Conservation (phyloP, 2,888 invertebrate genomes). For the Hypsopygia costalis region DNA sequence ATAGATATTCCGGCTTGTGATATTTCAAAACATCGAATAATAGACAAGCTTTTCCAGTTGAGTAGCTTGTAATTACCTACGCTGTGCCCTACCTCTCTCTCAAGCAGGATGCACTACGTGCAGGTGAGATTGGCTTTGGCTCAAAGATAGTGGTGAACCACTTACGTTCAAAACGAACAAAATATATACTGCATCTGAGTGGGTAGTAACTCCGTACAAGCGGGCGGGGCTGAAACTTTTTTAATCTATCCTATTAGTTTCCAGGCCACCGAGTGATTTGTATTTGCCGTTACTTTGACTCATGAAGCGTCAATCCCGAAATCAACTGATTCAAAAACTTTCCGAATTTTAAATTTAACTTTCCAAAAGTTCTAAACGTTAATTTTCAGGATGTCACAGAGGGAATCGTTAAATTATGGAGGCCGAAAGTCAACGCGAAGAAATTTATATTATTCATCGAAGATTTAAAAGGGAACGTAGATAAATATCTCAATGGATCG, state of each 20-base stretch:
- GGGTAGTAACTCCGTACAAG: constrained; percentile 9
- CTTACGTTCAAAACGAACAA: no score
- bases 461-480: constrained; percentile 49
- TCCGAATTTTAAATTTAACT: not conserved
- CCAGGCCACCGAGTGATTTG: not conserved
- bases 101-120: no score
- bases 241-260: constrained; percentile 21
- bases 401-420: constrained; percentile 63
- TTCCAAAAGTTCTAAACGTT: constrained; percentile 3
- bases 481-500: constrained; percentile 39
- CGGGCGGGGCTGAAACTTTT: constrained; percentile 23
- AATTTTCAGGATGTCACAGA: constrained; percentile 59
- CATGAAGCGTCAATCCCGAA: constrained; percentile 6
- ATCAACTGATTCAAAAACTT: constrained; percentile 4
- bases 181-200: no score
- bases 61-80: no score
- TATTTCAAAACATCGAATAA: no score
- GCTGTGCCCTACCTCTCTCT: no score
- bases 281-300: constrained; percentile 5
- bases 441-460: constrained; percentile 54
- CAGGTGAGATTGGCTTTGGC: no score
- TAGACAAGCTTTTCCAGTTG: no score
- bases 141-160: no score
- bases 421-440: constrained; percentile 54
- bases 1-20: no score